Percentiles rank a stretch among this genome's conserved stretches.
phyloP scores from a whole-genome alignment of 2,113 vertebrate species.

The Lycaon pictus region DNA sequence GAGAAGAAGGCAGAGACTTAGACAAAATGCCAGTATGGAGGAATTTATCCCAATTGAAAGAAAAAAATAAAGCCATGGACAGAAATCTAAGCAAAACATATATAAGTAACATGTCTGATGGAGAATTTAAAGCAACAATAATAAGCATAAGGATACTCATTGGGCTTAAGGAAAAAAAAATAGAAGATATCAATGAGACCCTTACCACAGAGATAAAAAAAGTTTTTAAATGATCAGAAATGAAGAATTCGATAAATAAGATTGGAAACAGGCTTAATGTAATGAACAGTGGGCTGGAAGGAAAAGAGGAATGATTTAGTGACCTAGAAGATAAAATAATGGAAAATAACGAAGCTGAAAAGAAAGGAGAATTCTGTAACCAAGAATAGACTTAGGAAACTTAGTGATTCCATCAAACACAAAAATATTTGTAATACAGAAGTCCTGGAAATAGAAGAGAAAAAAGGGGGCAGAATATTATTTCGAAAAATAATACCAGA shows the following conservation, averaged over 20 bases:
- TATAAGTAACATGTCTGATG: neutral
- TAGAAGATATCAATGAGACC: neutral
- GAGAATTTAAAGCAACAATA: neutral
- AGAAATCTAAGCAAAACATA: neutral
- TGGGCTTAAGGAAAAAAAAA: neutral
- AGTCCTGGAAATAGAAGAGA: neutral
- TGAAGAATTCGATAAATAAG: neutral
- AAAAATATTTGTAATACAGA: neutral
- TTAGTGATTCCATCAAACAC: neutral
- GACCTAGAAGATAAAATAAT: neutral
- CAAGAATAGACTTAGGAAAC: neutral
- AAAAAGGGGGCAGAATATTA: neutral
- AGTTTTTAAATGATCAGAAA: neutral
- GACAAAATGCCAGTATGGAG: neutral
- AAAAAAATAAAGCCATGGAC: neutral
- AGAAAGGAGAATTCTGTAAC: neutral
- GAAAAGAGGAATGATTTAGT: neutral
- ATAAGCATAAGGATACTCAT: neutral
- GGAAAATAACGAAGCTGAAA: neutral
- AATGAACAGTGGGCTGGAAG: neutral
- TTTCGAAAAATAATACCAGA: neutral
- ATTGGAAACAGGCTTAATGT: neutral
- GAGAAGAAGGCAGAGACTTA: neutral
- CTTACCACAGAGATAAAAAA: neutral
- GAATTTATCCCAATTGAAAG: neutral